A percentile compares a stretch with the other conserved stretches of the same genome.
Evolutionary conservation across 2,113 vertebrate species (phyloP).

Genomic region (Athene noctua): DNA sequence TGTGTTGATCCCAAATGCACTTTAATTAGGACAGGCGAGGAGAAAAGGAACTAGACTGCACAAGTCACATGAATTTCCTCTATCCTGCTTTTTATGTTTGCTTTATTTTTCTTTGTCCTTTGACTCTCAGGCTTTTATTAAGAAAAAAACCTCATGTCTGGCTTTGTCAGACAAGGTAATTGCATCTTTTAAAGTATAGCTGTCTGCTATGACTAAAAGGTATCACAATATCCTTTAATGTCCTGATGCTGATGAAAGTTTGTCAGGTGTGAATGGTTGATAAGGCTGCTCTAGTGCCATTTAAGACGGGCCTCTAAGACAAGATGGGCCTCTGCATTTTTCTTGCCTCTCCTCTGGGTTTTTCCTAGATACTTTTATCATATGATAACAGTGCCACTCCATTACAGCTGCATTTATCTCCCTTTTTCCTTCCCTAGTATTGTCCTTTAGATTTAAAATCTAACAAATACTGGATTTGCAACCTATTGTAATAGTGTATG

Average conservation of each 20-base stretch:
- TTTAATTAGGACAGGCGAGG: background rate
- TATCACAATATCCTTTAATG: slow-evolving; percentile 9
- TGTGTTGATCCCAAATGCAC: slow-evolving; percentile 13
- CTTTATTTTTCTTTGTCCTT: background rate
- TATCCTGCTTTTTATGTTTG: background rate
- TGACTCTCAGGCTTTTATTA: background rate
- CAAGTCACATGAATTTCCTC: background rate
- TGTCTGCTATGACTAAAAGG: slow-evolving; percentile 3
- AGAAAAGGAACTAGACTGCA: background rate
- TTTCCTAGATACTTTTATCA: background rate
- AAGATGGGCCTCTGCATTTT: background rate
- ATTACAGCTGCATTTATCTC: background rate
- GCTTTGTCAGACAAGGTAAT: slow-evolving; percentile 26
- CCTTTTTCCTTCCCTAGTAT: background rate
- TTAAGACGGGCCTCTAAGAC: background rate
- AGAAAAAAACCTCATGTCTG: background rate
- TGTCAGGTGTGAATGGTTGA: background rate
- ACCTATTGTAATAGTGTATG: background rate
- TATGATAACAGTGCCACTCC: background rate
- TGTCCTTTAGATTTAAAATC: background rate
- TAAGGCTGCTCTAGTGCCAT: background rate
- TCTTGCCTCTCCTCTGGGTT: background rate
- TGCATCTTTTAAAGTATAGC: slow-evolving; percentile 13
- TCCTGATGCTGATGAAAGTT: background rate
- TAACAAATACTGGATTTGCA: background rate